phyloP scores from a whole-genome alignment of 2,113 vertebrate species.

The Nanorana parkeri region DNA sequence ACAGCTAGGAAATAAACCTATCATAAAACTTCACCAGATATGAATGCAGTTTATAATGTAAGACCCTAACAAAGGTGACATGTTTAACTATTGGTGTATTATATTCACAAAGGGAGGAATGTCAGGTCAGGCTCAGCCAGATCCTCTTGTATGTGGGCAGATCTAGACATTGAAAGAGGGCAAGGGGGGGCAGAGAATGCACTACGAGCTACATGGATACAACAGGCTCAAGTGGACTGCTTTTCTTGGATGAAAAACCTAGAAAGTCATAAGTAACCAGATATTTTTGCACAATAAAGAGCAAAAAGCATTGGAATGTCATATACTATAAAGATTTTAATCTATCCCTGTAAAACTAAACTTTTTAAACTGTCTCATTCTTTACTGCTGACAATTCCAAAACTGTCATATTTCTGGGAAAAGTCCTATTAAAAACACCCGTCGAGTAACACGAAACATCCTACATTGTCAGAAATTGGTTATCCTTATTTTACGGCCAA shows the following conservation, averaged over 20 bases:
- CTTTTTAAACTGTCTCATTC: slow-evolving; percentile 20
- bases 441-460: slow-evolving; percentile 19
- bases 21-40: slow-evolving; percentile 27
- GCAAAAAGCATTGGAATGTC: slow-evolving; percentile 22
- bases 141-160: neutral
- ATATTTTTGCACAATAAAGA: neutral
- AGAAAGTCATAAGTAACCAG: slow-evolving; percentile 15
- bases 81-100: slow-evolving; percentile 19
- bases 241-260: slow-evolving; percentile 13
- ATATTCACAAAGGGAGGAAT: neutral
- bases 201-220: neutral
- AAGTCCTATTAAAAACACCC: slow-evolving; percentile 18
- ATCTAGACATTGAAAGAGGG: neutral
- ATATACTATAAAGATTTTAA: slow-evolving; percentile 38
- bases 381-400: neutral
- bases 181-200: neutral
- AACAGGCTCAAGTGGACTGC: neutral
- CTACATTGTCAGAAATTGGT: slow-evolving; percentile 19
- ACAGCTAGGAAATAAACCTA: slow-evolving; percentile 39
- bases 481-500: neutral
- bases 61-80: slow-evolving; percentile 44
- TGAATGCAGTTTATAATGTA: slow-evolving; percentile 41
- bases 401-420: slow-evolving; percentile 27
- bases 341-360: slow-evolving; percentile 18
- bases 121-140: neutral